Evolutionary conservation across 2,888 invertebrate genomes (phyloP).

Genomic region (Pachymerium ferrugineum): DNA sequence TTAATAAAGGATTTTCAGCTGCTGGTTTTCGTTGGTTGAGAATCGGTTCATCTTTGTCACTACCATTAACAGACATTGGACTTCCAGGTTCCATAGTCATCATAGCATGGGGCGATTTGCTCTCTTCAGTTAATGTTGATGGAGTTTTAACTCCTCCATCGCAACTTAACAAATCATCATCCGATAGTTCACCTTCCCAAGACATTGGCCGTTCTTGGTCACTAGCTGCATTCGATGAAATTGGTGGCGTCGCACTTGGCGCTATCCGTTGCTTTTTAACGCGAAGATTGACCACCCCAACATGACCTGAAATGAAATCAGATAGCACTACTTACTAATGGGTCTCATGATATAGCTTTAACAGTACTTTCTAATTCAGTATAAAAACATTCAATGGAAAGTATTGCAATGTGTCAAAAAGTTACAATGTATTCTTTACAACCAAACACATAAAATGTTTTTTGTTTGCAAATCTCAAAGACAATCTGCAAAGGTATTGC

Average conservation of each 20-base stretch:
- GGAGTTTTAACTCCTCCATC: constrained; percentile 37
- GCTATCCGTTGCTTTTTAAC: constrained; percentile 30
- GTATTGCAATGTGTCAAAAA: no score
- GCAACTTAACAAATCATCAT: constrained; percentile 59
- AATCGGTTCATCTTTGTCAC: constrained; percentile 36
- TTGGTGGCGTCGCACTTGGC: background rate
- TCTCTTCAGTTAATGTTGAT: constrained; percentile 34
- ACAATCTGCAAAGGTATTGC: no score
- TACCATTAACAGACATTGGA: constrained; percentile 37
- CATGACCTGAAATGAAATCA: constrained; percentile 15
- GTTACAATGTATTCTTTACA: background rate
- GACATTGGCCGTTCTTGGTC: constrained; percentile 75
- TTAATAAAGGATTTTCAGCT: constrained; percentile 18
- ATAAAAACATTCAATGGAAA: background rate
- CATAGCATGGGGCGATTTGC: constrained; percentile 31
- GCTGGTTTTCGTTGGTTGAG: background rate
- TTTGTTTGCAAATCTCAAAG: background rate
- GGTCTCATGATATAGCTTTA: background rate
- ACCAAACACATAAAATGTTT: background rate
- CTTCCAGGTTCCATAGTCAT: constrained; percentile 36
- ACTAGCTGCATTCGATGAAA: constrained; percentile 40
- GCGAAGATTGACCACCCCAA: constrained; percentile 28
- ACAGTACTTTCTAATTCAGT: background rate
- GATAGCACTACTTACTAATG: background rate
- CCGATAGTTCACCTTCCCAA: constrained; percentile 89